Evolutionary conservation across 2,113 vertebrate species (phyloP).

Genomic region (Porphyrio hochstetteri): DNA sequence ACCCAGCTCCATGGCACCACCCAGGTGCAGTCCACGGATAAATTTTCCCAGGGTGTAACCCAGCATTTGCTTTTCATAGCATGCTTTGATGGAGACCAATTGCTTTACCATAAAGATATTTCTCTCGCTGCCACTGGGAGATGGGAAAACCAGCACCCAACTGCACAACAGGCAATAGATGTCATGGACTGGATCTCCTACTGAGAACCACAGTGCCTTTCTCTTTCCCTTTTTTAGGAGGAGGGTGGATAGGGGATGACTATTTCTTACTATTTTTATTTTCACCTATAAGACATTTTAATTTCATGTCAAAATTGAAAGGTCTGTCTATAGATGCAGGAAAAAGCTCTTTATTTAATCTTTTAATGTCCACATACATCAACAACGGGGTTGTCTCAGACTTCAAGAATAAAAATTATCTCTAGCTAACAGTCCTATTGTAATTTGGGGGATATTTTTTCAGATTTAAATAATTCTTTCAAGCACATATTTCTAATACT

Average conservation of each 20-base stretch:
- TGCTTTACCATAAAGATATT: neutral
- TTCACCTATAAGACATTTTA: neutral
- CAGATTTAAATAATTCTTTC: neutral
- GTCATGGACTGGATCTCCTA: neutral
- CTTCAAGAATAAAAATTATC: neutral
- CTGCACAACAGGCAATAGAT: neutral
- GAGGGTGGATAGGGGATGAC: neutral
- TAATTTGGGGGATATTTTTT: neutral
- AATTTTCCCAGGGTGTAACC: neutral
- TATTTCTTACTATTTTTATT: neutral
- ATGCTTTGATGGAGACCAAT: neutral
- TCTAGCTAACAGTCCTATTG: neutral
- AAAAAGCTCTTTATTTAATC: neutral
- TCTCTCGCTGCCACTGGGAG: neutral
- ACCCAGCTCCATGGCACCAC: neutral
- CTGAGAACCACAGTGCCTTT: neutral
- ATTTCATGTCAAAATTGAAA: slow-evolving; percentile 4
- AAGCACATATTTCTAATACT: slow-evolving; percentile 12
- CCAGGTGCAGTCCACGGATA: neutral
- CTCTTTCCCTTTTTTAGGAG: neutral
- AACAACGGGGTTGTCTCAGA: neutral
- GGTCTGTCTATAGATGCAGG: neutral
- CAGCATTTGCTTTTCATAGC: neutral
- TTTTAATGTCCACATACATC: neutral
- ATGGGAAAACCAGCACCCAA: neutral